Evolutionary conservation across 2,113 vertebrate species (phyloP).

Genomic region (Tenebrosternarchus preto): DNA sequence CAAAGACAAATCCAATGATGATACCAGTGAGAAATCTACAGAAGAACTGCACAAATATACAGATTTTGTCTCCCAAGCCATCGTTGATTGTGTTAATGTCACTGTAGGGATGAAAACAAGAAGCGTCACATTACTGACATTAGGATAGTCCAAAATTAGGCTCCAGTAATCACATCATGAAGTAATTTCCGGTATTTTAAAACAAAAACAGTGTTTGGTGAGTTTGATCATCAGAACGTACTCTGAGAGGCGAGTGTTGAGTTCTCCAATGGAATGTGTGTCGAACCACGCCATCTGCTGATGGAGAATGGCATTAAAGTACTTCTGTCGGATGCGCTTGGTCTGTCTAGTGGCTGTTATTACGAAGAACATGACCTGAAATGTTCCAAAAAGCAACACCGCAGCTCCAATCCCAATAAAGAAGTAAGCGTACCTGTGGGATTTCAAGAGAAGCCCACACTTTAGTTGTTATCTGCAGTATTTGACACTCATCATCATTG

Average conservation of each 20-base stretch:
- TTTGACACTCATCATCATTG: too few relatives aligned
- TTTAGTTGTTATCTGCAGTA: too few relatives aligned
- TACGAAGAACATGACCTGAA: slow-evolving; percentile 73
- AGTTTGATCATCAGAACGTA: slow-evolving; percentile 54
- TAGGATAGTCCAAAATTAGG: not conserved
- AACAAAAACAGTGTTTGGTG: not conserved
- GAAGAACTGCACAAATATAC: slow-evolving; percentile 70
- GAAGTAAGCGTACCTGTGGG: slow-evolving; percentile 72
- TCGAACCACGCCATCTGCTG: slow-evolving; percentile 82
- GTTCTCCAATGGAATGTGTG: slow-evolving; percentile 66
- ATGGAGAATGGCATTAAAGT: slow-evolving; percentile 78
- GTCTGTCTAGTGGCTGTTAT: slow-evolving; percentile 69
- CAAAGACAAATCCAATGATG: slow-evolving; percentile 72
- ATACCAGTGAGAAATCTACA: slow-evolving; percentile 69
- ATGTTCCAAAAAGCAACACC: slow-evolving; percentile 63
- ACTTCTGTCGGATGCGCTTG: slow-evolving; percentile 71
- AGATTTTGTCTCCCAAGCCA: slow-evolving; percentile 76
- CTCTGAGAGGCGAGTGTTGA: slow-evolving; percentile 78
- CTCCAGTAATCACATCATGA: not conserved
- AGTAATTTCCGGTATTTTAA: not conserved
- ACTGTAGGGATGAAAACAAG: slow-evolving; percentile 58
- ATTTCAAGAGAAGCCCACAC: slow-evolving; percentile 10
- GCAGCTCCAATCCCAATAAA: slow-evolving; percentile 70
- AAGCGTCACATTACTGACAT: not conserved
- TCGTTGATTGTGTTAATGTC: slow-evolving; percentile 77